These are phyloP conservation scores for Lymantria dispar DNA, from an alignment of 2,888 invertebrate genomes.

Conservation along the genomic window DNA sequence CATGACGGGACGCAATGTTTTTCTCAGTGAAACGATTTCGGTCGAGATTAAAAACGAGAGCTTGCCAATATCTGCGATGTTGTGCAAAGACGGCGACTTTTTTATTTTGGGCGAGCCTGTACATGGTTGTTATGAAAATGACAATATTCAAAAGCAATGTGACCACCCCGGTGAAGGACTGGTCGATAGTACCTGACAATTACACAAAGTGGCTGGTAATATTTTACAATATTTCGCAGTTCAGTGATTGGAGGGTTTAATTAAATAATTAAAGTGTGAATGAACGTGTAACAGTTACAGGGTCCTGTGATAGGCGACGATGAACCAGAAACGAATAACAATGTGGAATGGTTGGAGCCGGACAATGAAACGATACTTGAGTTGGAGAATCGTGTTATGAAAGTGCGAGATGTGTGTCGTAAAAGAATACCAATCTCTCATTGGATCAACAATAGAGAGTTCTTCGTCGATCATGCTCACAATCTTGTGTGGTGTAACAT, in stretches of 20 bases:
- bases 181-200: conserved; percentile 70
- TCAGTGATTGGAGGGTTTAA: not conserved
- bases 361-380: conserved; percentile 68
- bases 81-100: conserved; percentile 73
- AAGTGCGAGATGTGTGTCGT: conserved; percentile 75
- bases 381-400: conserved; percentile 70
- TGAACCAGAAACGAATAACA: conserved; percentile 40
- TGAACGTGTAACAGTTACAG: conserved; percentile 59
- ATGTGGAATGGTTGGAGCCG: conserved; percentile 58
- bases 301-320: conserved; percentile 65
- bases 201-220: conserved; percentile 76
- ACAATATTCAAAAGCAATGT: conserved; percentile 72
- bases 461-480: conserved; percentile 86
- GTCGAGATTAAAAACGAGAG: conserved; percentile 57
- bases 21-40: conserved; percentile 59
- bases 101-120: conserved; percentile 72
- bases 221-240: conserved; percentile 8
- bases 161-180: conserved; percentile 57
- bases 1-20: conserved; percentile 64
- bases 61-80: conserved; percentile 65
- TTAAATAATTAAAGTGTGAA: not conserved
- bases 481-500: conserved; percentile 89
- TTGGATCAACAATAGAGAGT: conserved; percentile 87
- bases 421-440: conserved; percentile 50
- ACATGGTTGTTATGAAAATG: conserved; percentile 74